Percentiles rank a stretch among this genome's conserved stretches.
These are phyloP conservation scores for Heliconius ismenius DNA, from an alignment of 2,888 invertebrate genomes.

Conservation along the genomic window DNA sequence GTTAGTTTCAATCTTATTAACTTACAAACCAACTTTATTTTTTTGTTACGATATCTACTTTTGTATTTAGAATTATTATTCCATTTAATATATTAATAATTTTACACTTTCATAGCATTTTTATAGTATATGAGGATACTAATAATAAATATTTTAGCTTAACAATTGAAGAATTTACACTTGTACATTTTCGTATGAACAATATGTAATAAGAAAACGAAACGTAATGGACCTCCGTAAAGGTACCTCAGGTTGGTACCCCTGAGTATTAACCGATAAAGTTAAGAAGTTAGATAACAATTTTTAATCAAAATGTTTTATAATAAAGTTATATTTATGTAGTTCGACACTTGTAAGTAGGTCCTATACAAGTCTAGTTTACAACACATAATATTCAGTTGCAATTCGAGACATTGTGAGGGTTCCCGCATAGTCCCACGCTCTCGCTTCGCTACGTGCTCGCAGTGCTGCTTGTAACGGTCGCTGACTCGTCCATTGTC, in stretches of 20 bases:
- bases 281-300: too few relatives aligned
- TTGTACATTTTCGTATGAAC: neutral
- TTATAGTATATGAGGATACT: neutral
- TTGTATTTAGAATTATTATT: too few relatives aligned
- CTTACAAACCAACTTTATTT: neutral
- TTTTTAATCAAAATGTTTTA: neutral
- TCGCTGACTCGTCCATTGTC: conserved; percentile 58
- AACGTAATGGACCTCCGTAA: neutral
- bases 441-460: conserved; percentile 58
- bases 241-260: neutral
- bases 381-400: conserved; percentile 26
- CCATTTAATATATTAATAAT: too few relatives aligned
- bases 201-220: neutral
- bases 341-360: conserved; percentile 12
- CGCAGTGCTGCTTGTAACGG: conserved; percentile 47
- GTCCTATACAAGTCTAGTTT: conserved; percentile 21
- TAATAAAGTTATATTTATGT: neutral
- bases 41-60: too few relatives aligned
- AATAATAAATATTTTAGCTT: too few relatives aligned
- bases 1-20: conserved; percentile 22
- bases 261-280: neutral
- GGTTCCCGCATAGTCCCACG: conserved; percentile 73
- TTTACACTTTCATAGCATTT: neutral
- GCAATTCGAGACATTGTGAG: conserved; percentile 50
- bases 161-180: too few relatives aligned